Base-by-base conservation (phyloP, 1,140 invertebrate species). In the Radopholus similis region DNA sequence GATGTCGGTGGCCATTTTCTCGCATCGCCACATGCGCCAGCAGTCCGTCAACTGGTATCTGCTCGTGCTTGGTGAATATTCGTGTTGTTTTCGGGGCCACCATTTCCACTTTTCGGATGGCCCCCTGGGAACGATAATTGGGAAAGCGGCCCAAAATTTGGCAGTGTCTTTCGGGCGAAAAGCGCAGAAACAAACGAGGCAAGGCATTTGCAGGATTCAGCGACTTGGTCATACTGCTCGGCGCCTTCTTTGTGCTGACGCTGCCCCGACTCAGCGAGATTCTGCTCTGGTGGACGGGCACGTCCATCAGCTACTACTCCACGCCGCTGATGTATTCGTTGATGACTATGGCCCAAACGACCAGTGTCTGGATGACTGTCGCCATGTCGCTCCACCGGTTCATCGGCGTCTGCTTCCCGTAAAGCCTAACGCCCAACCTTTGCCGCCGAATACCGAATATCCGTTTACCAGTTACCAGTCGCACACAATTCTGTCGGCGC, bases 291-390 rank as follows among this genome's bases (percentile, higher is more conserved):
- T 76, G 75, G 75, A 37, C 28, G 13, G 72, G 66, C 9, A 75
- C 68, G 18, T 40, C 66, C n/a, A 67, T 76, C 42, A 76, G 74
- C 62, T 76, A 76, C 59, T 57, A 49, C 21, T 37, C 56, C 11
- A 57, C 73, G 2, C 72, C 73, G 3, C 56, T 54, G 26, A 59
- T 66, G 26, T 77, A 77, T 54, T 62, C 54, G n/a, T 44, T 77
- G 37, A 78, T 78, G 75, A 78, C 76, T 26, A 49, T 77, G 63
- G 73, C 75, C 28, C 75, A 77, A 62, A 77, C 75, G 30, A 57
- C 65, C 35, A 75, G 72, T 53, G 75, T 77, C n/a, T 77, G 76
- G 76, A 77, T 77, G 73, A 78, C 75, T 13, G 67, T 70, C 23
- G 70, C 44, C 23, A 66, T 77, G 64, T 68, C 58, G 26, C 15